Base-by-base conservation (phyloP, 2,888 invertebrate genomes). In the Drosophila longiperda region DNA sequence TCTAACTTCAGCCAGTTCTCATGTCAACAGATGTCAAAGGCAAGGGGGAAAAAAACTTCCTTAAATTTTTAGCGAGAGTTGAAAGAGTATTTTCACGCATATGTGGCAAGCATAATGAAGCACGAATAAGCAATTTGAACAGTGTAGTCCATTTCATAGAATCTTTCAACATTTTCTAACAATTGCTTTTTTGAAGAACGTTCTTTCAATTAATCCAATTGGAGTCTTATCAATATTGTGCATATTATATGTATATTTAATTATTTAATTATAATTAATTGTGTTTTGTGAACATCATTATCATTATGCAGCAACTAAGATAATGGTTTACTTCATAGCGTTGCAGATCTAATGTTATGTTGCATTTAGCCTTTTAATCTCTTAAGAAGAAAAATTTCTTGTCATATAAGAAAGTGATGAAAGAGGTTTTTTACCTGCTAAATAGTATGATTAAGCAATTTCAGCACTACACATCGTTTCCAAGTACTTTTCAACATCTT, bases 21-120 rank as follows among this genome's bases (percentile, higher is more conserved):
- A 23, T 23, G 3, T 15, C 45, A 23, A 23, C 5, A 8, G 8
- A 15, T 45, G 23, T 8, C 15, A 23, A 23, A 45, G 45, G 8
- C 4, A 45, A n/a, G 15, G 7, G 15, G 1, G 3, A 45, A 9
- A 3, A 4, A n/a, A 40, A 15, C 45, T 15, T 45, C 45, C 45
- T 15, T 15, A 7, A 20, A 20, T 45, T 45, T 15, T 7, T 7
- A 45, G 2, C 8, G 4, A 15, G 7, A 45, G 45, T 23, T 45
- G 45, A 45, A 45, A 45, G 45, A 8, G 45, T 45, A 45, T 45
- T 45, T 45, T 23, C 45, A 45, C 45, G 23, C 45, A 45, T 23
- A 45, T 45, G 45, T 15, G 2, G 20, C 45, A 20, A 45, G 45
- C 45, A 32, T 52, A n/a, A 33, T 52, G 52, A 33, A 20, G 32